Conservation (phyloP, 2,113 vertebrate genomes). For the Eudyptes chrysolophus region DNA sequence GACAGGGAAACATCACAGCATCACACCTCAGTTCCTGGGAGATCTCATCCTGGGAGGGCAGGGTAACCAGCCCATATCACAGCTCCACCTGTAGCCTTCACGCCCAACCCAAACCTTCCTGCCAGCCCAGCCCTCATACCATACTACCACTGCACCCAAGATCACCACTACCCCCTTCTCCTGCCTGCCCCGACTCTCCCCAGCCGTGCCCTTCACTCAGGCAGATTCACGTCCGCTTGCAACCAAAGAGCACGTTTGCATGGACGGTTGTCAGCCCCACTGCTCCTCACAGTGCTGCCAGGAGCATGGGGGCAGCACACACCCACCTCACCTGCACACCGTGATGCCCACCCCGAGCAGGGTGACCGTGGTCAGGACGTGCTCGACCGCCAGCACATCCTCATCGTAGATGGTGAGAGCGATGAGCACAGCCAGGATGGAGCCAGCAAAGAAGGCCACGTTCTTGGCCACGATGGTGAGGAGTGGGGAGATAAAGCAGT, state of each 20-base stretch:
- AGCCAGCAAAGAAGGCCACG: slow-evolving; percentile 95
- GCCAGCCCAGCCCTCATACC: background rate
- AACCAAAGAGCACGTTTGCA: background rate
- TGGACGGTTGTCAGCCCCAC: background rate
- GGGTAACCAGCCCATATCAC: background rate
- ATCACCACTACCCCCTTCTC: background rate
- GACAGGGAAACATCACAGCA: background rate
- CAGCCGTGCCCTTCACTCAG: background rate
- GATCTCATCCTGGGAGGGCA: background rate
- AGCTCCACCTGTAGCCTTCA: background rate
- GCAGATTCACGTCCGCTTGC: background rate
- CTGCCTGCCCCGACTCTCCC: background rate
- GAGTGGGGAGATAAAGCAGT: slow-evolving; percentile 95
- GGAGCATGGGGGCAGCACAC: background rate
- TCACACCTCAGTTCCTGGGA: background rate
- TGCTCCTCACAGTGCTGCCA: background rate
- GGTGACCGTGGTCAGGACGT: slow-evolving; percentile 93
- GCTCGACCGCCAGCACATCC: slow-evolving; percentile 93
- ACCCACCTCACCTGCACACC: slow-evolving; percentile 87
- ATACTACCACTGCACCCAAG: background rate
- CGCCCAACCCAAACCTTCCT: background rate
- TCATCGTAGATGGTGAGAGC: slow-evolving; percentile 97
- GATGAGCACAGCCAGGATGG: slow-evolving; percentile 94
- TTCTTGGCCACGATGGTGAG: slow-evolving; percentile 96
- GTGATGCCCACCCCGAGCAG: slow-evolving; percentile 95